A percentile compares a stretch with the other conserved stretches of the same genome.
These are phyloP conservation scores for Julus scandinavius DNA, from an alignment of 2,888 invertebrate genomes.

Conservation along the genomic window DNA sequence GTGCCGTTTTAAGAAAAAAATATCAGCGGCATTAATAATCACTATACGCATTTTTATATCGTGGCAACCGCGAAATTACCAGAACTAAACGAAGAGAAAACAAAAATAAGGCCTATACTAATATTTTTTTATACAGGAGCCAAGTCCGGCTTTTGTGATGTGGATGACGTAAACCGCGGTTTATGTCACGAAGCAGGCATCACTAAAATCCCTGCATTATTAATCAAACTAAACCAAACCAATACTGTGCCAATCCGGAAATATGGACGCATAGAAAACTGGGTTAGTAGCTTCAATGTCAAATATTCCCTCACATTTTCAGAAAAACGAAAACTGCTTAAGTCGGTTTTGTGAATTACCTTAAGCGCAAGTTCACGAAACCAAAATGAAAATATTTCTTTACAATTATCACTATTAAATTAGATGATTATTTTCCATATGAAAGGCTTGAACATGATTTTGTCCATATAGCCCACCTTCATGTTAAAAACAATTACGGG, in stretches of 20 bases:
- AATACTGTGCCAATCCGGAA: not conserved
- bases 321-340: too few relatives aligned
- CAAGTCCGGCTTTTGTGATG: not conserved
- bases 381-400: too few relatives aligned
- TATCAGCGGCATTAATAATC: not conserved
- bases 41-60: not conserved
- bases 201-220: conserved; percentile 11
- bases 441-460: too few relatives aligned
- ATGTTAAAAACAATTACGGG: too few relatives aligned
- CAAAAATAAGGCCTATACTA: not conserved
- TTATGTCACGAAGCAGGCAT: not conserved
- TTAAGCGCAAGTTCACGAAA: too few relatives aligned
- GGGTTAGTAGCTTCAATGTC: not conserved
- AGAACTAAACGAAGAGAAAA: not conserved
- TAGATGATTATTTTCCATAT: too few relatives aligned
- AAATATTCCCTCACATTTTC: not conserved
- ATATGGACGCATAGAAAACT: not conserved
- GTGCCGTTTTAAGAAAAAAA: not conserved
- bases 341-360: too few relatives aligned
- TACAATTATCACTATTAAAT: too few relatives aligned
- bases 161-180: not conserved
- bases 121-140: not conserved
- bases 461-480: too few relatives aligned
- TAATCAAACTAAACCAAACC: not conserved
- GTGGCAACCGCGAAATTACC: not conserved